A percentile compares a stretch with the other conserved stretches of the same genome.
Evolutionary conservation across 2,113 vertebrate species (phyloP).

Genomic region (Nyctereutes procyonoides): DNA sequence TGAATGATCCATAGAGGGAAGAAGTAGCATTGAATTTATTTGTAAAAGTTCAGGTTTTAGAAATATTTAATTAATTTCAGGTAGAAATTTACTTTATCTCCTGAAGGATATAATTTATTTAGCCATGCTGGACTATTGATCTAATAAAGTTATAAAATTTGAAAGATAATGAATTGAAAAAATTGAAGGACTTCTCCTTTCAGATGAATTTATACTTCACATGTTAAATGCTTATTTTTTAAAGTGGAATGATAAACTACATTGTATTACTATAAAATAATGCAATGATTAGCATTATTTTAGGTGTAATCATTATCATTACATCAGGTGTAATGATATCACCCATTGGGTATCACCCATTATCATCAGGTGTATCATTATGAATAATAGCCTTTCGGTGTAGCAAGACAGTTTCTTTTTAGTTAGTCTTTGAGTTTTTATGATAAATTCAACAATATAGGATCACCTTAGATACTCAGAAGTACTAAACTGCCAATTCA

Average conservation of each 20-base stretch:
- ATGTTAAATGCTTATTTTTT: constrained; percentile 26
- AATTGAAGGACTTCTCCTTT: background rate
- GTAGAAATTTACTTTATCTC: background rate
- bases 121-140: background rate
- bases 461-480: background rate
- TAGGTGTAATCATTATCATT: too few species aligned
- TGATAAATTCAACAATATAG: background rate
- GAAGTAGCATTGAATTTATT: constrained; percentile 41
- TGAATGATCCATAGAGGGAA: background rate
- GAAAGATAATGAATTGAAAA: constrained; percentile 40
- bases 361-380: background rate
- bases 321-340: too few species aligned
- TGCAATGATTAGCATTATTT: too few species aligned
- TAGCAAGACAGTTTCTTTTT: background rate
- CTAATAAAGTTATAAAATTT: constrained; percentile 47
- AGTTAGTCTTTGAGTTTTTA: constrained; percentile 33
- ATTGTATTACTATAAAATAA: background rate
- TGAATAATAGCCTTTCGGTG: background rate
- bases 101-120: constrained; percentile 20
- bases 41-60: constrained; percentile 43
- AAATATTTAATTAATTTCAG: constrained; percentile 26
- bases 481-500: background rate
- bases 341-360: too few species aligned
- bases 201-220: background rate
- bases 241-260: background rate